Evolutionary conservation across 1,140 invertebrate species (phyloP).

Genomic region (Aphidius gifuensis): DNA sequence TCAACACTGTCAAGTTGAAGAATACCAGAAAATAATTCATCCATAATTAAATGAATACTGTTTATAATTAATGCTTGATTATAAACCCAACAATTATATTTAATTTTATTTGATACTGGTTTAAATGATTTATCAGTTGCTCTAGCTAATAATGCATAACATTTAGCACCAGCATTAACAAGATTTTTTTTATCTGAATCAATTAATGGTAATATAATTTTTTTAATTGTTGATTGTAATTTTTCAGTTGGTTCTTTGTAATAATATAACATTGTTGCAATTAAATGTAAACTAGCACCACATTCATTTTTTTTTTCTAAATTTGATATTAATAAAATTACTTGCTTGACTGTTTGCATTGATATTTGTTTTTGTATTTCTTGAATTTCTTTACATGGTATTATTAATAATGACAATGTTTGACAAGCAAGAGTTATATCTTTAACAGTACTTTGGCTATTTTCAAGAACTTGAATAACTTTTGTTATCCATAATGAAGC

Average conservation of each 20-base stretch:
- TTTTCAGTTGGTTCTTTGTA: conserved; percentile 42
- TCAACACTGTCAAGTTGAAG: conserved; percentile 31
- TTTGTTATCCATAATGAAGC: conserved; percentile 42
- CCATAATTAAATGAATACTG: conserved; percentile 41
- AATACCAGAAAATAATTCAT: conserved; percentile 37
- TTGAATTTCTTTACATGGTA: conserved; percentile 33
- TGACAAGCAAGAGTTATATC: conserved; percentile 37
- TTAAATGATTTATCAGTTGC: conserved; percentile 41
- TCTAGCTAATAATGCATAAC: conserved; percentile 38
- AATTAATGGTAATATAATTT: conserved; percentile 35
- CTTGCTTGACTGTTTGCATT: conserved; percentile 42
- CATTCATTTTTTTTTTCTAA: conserved; percentile 25
- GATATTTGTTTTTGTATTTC: conserved; percentile 46
- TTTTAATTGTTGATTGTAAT: conserved; percentile 33
- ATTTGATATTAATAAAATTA: conserved; percentile 33
- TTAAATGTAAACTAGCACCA: conserved; percentile 37
- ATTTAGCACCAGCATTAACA: conserved; percentile 39
- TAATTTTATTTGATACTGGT: conserved; percentile 28
- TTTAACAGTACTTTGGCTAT: conserved; percentile 25
- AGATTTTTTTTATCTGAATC: conserved; percentile 37
- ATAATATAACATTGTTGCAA: conserved; percentile 37
- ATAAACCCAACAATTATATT: conserved; percentile 37
- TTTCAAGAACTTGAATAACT: conserved; percentile 37
- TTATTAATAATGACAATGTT: conserved; percentile 33
- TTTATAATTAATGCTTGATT: conserved; percentile 42